These are phyloP conservation scores for Phyllotreta striolata DNA, from an alignment of 2,888 invertebrate species.

Conservation along the genomic window DNA sequence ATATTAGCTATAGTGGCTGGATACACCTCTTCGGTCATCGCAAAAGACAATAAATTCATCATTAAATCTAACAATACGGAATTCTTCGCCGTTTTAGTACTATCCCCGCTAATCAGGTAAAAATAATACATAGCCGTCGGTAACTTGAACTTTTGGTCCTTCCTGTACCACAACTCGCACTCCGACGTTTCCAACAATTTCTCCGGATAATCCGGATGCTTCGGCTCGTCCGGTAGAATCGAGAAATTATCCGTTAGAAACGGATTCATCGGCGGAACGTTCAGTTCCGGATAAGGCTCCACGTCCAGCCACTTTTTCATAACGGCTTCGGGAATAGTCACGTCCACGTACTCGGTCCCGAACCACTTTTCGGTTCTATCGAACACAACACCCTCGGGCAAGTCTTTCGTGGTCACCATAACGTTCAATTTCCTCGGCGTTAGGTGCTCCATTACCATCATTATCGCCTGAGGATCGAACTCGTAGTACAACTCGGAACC, in stretches of 20 bases:
- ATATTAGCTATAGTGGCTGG: conserved; percentile 45
- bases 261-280: conserved; percentile 75
- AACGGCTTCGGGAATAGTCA: conserved; percentile 72
- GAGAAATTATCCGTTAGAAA: conserved; percentile 78
- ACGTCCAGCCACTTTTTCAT: conserved; percentile 69
- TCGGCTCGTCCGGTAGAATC: conserved; percentile 62
- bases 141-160: conserved; percentile 81
- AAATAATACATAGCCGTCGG: conserved; percentile 80
- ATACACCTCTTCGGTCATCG: conserved; percentile 46
- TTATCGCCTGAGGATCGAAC: conserved; percentile 75
- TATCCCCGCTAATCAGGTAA: conserved; percentile 75
- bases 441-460: conserved; percentile 68
- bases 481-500: conserved; percentile 79
- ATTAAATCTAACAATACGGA: conserved; percentile 42
- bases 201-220: conserved; percentile 63
- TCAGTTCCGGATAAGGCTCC: conserved; percentile 67
- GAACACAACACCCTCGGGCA: conserved; percentile 63
- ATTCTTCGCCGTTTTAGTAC: conserved; percentile 64
- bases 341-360: conserved; percentile 76
- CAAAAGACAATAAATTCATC: conserved; percentile 42
- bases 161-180: conserved; percentile 82
- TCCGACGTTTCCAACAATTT: conserved; percentile 66
- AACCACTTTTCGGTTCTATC: conserved; percentile 83
- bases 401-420: conserved; percentile 71
- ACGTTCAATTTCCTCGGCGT: conserved; percentile 74